These are phyloP conservation scores for Embidobia sp. DNA, from an alignment of 2,888 invertebrate genomes.

Conservation along the genomic window DNA sequence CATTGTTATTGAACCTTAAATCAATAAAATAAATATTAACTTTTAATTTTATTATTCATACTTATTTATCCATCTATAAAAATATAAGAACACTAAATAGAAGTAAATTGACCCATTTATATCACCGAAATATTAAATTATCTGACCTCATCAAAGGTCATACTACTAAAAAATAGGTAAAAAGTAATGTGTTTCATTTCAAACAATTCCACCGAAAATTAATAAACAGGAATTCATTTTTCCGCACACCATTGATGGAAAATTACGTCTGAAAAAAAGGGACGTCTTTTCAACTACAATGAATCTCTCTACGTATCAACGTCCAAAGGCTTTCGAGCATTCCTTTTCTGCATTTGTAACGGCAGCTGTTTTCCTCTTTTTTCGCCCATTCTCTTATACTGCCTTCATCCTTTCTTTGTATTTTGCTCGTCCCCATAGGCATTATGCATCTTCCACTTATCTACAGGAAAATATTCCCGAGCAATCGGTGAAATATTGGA, in stretches of 20 bases:
- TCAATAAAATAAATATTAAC: too few relatives aligned
- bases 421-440: constrained; percentile 68
- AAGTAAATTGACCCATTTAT: too few relatives aligned
- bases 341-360: constrained; percentile 47
- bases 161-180: too few relatives aligned
- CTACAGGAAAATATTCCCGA: constrained; percentile 70
- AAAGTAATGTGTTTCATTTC: background rate
- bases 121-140: too few relatives aligned
- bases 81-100: too few relatives aligned
- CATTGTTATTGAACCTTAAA: too few relatives aligned
- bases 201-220: background rate
- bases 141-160: too few relatives aligned
- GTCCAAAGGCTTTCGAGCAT: constrained; percentile 43
- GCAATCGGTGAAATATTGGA: constrained; percentile 56
- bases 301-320: constrained; percentile 25
- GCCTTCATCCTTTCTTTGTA: constrained; percentile 68
- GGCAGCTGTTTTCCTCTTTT: constrained; percentile 45
- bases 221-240: constrained; percentile 11
- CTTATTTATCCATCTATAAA: too few relatives aligned
- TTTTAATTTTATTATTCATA: too few relatives aligned
- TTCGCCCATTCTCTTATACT: constrained; percentile 18
- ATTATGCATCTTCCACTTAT: constrained; percentile 73
- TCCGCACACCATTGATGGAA: constrained; percentile 4
- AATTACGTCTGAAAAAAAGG: constrained; percentile 6
- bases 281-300: constrained; percentile 40